Evolutionary conservation across 2,888 invertebrate species (phyloP).

Genomic region (Apamea sordens): DNA sequence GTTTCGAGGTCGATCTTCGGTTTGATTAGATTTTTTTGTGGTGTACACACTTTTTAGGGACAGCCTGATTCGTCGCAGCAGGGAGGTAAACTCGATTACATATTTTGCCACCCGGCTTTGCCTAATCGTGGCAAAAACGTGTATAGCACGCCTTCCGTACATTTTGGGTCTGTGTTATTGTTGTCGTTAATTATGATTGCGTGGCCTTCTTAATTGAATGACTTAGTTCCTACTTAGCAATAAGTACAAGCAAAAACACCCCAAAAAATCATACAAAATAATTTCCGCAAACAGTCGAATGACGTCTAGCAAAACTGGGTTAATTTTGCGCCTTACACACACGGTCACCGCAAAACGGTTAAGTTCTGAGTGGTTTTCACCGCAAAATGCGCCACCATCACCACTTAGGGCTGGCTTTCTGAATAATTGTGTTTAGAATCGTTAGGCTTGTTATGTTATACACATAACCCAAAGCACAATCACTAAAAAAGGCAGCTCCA

Average conservation of each 20-base stretch:
- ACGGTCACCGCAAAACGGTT: not conserved
- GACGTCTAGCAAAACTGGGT: not conserved
- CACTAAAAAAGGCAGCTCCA: not conserved
- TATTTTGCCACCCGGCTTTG: not conserved
- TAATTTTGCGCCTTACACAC: not conserved
- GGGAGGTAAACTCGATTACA: not conserved
- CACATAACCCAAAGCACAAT: not conserved
- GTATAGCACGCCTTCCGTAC: no score
- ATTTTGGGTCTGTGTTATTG: not conserved
- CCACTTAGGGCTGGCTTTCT: not conserved
- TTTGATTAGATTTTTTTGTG: not conserved
- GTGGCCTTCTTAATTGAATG: slow-evolving; percentile 11
- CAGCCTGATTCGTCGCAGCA: not conserved
- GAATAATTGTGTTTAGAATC: not conserved
- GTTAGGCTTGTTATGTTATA: not conserved
- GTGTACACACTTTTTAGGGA: not conserved
- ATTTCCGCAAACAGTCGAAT: slow-evolving; percentile 1
- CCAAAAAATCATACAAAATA: not conserved
- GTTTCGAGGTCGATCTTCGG: slow-evolving; percentile 6
- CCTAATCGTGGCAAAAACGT: not conserved
- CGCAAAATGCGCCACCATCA: not conserved
- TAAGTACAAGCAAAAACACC: not conserved
- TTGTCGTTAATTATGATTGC: slow-evolving; percentile 5
- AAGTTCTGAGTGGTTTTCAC: not conserved
- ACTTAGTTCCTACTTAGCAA: slow-evolving; percentile 12